phyloP scores from a whole-genome alignment of 2,888 invertebrate species.

The Caenorhabditis wallacei region DNA sequence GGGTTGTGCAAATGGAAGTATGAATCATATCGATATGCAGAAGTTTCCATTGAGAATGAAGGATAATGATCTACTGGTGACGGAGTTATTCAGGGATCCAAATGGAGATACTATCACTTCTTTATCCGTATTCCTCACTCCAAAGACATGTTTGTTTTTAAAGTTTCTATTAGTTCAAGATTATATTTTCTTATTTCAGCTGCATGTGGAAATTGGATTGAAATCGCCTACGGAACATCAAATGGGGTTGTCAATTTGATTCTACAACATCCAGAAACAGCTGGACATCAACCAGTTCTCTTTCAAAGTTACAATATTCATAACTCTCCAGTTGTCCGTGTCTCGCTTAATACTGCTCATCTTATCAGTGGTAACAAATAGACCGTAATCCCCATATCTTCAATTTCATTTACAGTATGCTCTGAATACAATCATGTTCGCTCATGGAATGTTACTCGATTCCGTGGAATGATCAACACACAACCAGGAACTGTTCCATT shows the following conservation, averaged over 20 bases:
- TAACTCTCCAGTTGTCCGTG: slow-evolving; percentile 78
- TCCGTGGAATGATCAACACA: slow-evolving; percentile 98
- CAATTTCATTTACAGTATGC: slow-evolving; percentile 89
- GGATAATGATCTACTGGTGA: slow-evolving; percentile 97
- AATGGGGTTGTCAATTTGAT: slow-evolving; percentile 95
- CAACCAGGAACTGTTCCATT: slow-evolving; percentile 98
- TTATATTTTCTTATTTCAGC: slow-evolving; percentile 86
- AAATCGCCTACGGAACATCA: slow-evolving; percentile 98
- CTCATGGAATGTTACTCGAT: slow-evolving; percentile 96
- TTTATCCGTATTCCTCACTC: slow-evolving; percentile 98
- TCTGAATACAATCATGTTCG: slow-evolving; percentile 98
- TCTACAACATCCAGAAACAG: slow-evolving; percentile 98
- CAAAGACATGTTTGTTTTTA: slow-evolving; percentile 98
- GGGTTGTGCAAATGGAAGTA: slow-evolving; percentile 93
- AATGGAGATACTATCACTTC: slow-evolving; percentile 96
- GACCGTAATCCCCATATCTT: no score
- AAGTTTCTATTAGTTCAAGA: no score
- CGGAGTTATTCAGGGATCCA: slow-evolving; percentile 94
- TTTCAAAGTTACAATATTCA: slow-evolving; percentile 88
- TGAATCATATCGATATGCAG: slow-evolving; percentile 92
- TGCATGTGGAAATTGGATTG: slow-evolving; percentile 98
- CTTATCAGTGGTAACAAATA: slow-evolving; percentile 90
- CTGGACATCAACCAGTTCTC: slow-evolving; percentile 97
- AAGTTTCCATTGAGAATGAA: slow-evolving; percentile 94
- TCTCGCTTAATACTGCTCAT: slow-evolving; percentile 93